Base-by-base conservation (phyloP, 1,140 invertebrate species). In the Macrostomum lignano region DNA sequence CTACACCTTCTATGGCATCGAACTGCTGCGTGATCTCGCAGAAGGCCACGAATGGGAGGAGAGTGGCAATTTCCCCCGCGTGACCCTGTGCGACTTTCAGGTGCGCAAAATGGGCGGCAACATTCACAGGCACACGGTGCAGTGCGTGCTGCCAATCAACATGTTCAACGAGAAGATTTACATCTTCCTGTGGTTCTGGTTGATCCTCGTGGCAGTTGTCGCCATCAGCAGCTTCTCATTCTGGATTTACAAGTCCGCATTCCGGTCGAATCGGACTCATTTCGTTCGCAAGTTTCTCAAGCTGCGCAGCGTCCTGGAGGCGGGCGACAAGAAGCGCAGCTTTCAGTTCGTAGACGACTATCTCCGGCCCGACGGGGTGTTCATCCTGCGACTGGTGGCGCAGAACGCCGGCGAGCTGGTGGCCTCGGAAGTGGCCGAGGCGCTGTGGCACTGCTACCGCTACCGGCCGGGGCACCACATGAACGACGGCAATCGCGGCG, bases 361-460 rank as follows among this genome's bases (percentile, higher is more conserved):
- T 36, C 42, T 61, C 5, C 46, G 52, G 2, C 52, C 48, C 41
- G 58, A 61, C 33, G 58, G 58, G 2, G 45, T 53, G 4, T 48
- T 61, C 25, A 44, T 60, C 1, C 37, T 61, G 23, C 23, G 88
- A 51, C 94, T 82, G 34, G 84, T 65, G 40, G 94, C 94, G 26
- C 79, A 68, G 41, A 84, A 65, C 86, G 91, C 91, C 17, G 81
- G 81, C 64, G 88, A 78, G 20, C 94, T 57, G 7, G 86, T 86
- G 19, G 82, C 82, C 60, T 94, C 84, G 58, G n/a, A n/a, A n/a
- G n/a, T n/a, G n/a, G n/a, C n/a, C n/a, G n/a, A n/a, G n/a, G n/a
- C n/a, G n/a, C n/a, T n/a, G n/a, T n/a, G n/a, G n/a, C n/a, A n/a
- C n/a, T n/a, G n/a, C n/a, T n/a, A n/a, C n/a, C n/a, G n/a, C n/a